Base-by-base conservation (phyloP, 2,113 vertebrate species). In the Phylloscopus trochilus region DNA sequence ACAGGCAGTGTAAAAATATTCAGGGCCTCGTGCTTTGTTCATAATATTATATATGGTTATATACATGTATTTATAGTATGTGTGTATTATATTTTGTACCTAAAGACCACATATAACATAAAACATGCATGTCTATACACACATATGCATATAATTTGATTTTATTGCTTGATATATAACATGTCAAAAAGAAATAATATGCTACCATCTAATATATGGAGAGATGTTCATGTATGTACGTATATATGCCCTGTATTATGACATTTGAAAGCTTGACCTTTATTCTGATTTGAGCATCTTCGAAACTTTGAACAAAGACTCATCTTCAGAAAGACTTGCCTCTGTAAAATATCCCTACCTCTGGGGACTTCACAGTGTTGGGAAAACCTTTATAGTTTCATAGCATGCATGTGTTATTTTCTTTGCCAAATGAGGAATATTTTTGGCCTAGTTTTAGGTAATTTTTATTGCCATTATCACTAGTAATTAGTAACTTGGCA, bases 191-290 rank as follows among this genome's bases (percentile, higher is more conserved):
- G 11, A 85, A 75, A 53, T 51, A 41, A 44, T 41, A 19, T 12
- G 1, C 13, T 44, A 27, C 30, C 43, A 53, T 9, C 3, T 21
- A 60, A 55, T 43, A 60, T 5, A 14, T 0, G 0, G 27, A 17
- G 11, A 81, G 1, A 17, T 1, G 33, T 3, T 58, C 7, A 24
- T 3, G 19, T 11, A 5, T 41, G 27, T 4, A 44, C 4, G 16
- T 9, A 16, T 7, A 6, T n/a, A 41, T 22, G 4, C 53, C 28
- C 35, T 70, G 15, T 22, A 62, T 69, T 83, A 37, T n/a, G 70
- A 66, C 26, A 66, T 64, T 49, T 73, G 17, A 41, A 27, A 17
- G 43, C 27, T 74, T 81, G 15, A 33, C 21, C 4, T 73, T 87
- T 39, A n/a, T 27, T 92, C 88, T 86, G 28, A 41, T 66, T 84